These are phyloP conservation scores for Hirundo rustica DNA, from an alignment of 2,797 vertebrate species.

Conservation along the genomic window DNA sequence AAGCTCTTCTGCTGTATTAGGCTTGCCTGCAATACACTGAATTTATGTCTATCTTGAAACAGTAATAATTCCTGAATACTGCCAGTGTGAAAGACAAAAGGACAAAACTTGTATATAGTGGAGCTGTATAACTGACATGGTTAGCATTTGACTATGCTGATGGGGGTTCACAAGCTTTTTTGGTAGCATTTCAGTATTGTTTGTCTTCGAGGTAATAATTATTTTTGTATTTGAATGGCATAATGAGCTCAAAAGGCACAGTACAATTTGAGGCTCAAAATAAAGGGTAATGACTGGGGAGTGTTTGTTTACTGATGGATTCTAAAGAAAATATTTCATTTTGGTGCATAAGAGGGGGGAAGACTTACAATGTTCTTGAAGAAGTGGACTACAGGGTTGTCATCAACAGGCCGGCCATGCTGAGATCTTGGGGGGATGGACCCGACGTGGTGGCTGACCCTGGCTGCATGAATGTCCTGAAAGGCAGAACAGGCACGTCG, in stretches of 20 bases:
- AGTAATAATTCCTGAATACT: neutral
- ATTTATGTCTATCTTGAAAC: neutral
- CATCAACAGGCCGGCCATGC: constrained; percentile 87
- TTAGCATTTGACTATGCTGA: neutral
- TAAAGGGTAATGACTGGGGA: neutral
- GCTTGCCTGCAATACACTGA: neutral
- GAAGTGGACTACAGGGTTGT: constrained; percentile 96
- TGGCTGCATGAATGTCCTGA: constrained; percentile 77
- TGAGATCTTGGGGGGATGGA: constrained; percentile 89
- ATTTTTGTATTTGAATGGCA: neutral
- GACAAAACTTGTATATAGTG: neutral
- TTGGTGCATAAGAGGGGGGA: neutral
- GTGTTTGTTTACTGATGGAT: neutral
- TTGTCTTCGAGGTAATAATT: neutral
- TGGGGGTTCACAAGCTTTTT: neutral
- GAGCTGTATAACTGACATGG: neutral
- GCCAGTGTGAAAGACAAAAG: neutral
- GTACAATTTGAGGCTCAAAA: neutral
- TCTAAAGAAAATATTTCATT: neutral
- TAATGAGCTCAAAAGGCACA: neutral
- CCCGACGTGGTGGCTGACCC: constrained; percentile 77
- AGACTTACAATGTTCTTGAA: constrained; percentile 96
- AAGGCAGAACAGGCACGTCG: constrained; percentile 32
- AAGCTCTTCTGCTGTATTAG: neutral
- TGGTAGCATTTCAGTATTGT: neutral